These are phyloP conservation scores for Vanessa cardui DNA, from an alignment of 2,888 invertebrate species.

Conservation along the genomic window DNA sequence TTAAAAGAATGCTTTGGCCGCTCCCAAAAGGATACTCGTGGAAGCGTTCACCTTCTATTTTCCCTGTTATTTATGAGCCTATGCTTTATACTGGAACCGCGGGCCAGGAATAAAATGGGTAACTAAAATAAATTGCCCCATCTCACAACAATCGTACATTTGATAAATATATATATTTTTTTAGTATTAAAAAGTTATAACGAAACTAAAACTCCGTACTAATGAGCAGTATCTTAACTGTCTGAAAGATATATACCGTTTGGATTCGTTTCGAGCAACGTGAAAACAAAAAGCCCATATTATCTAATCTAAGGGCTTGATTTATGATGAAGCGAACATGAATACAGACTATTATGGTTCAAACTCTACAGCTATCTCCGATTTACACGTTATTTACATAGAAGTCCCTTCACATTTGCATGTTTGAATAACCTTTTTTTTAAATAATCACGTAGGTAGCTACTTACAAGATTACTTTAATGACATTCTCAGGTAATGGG, in stretches of 20 bases:
- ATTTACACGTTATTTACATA: constrained; percentile 78
- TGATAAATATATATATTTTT: constrained; percentile 55
- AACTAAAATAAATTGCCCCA: constrained; percentile 77
- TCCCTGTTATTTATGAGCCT: constrained; percentile 80
- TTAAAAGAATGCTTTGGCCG: constrained; percentile 82
- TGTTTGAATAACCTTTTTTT: constrained; percentile 69
- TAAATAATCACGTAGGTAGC: constrained; percentile 75
- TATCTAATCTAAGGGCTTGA: constrained; percentile 69
- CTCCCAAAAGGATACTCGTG: constrained; percentile 81
- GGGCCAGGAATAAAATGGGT: constrained; percentile 79
- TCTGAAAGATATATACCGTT: constrained; percentile 38
- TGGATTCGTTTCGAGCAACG: constrained; percentile 39
- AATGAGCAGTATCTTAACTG: constrained; percentile 51
- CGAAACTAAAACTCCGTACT: constrained; percentile 55
- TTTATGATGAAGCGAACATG: constrained; percentile 61
- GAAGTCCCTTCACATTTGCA: constrained; percentile 74
- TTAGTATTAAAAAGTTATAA: constrained; percentile 69
- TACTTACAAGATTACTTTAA: constrained; percentile 72
- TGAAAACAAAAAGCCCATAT: constrained; percentile 59
- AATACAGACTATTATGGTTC: constrained; percentile 62
- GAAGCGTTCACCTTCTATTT: constrained; percentile 82
- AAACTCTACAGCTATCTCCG: constrained; percentile 63
- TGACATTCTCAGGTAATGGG: constrained; percentile 78
- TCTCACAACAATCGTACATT: constrained; percentile 66
- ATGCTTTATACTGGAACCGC: constrained; percentile 79